A percentile compares a stretch with the other conserved stretches of the same genome.
These are phyloP conservation scores for Pseudorhombus dupliciocellatus DNA, from an alignment of 2,113 vertebrate species.

Conservation along the genomic window DNA sequence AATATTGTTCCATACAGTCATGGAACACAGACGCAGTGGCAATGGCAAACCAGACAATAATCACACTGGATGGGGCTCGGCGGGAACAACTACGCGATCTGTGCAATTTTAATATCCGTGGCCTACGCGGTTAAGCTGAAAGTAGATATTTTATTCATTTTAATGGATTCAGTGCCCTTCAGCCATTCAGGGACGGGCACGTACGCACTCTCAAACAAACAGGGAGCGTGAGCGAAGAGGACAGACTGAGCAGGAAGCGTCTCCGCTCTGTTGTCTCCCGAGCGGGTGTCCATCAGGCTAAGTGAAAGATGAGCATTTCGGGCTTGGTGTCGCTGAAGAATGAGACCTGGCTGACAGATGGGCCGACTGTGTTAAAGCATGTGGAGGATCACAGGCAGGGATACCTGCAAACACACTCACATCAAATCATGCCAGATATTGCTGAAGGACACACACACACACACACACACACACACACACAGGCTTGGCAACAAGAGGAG, in stretches of 20 bases:
- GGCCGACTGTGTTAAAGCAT: constrained; percentile 31
- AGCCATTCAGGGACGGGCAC: constrained; percentile 46
- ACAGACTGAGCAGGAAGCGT: constrained; percentile 52
- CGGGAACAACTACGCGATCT: background rate
- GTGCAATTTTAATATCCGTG: background rate
- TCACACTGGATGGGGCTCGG: constrained; percentile 2
- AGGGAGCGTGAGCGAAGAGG: constrained; percentile 47
- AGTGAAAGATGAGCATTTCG: constrained; percentile 73
- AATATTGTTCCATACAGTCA: constrained; percentile 13
- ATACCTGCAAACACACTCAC: background rate
- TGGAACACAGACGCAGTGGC: constrained; percentile 28
- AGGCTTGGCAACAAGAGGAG: background rate
- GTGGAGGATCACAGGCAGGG: constrained; percentile 25
- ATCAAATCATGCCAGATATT: background rate
- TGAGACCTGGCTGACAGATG: constrained; percentile 46
- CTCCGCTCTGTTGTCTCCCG: constrained; percentile 44
- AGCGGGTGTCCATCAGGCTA: constrained; percentile 70
- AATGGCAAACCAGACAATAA: background rate
- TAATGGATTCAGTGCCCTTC: constrained; percentile 58
- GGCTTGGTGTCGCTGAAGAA: constrained; percentile 61
- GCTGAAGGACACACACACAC: background rate
- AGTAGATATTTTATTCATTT: constrained; percentile 15
- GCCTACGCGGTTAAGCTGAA: background rate
- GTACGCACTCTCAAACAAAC: constrained; percentile 56
- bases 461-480: background rate